These are phyloP conservation scores for Phrynosoma blainvillii DNA, from an alignment of 2,113 vertebrate genomes.

Conservation along the genomic window DNA sequence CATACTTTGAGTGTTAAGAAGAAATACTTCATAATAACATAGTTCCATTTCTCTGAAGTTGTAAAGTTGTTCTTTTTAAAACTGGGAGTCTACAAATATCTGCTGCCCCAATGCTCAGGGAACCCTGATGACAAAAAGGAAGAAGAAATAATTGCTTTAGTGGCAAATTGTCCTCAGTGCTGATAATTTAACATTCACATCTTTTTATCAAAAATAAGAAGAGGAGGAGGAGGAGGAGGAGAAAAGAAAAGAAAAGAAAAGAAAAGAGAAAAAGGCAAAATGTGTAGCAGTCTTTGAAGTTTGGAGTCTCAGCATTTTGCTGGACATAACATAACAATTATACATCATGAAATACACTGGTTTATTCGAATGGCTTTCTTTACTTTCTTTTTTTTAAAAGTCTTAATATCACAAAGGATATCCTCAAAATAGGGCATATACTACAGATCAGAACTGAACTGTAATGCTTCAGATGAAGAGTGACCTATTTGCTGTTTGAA, in stretches of 20 bases:
- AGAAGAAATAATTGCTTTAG: constrained; percentile 22
- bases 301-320: neutral
- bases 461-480: fast-evolving
- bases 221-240: too few species aligned
- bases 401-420: constrained; percentile 4
- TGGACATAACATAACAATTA: neutral
- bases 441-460: neutral
- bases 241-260: too few species aligned
- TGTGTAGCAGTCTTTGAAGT: neutral
- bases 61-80: neutral
- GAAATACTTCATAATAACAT: constrained; percentile 39
- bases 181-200: constrained; percentile 19
- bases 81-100: constrained; percentile 31
- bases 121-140: neutral
- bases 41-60: constrained; percentile 51
- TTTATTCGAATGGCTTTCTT: neutral
- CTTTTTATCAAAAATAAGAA: fast-evolving
- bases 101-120: constrained; percentile 25
- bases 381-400: neutral
- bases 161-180: neutral
- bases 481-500: fast-evolving
- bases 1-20: constrained; percentile 55
- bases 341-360: neutral
- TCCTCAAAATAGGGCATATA: neutral
- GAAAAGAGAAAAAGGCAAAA: neutral